Conservation (phyloP, 1,140 invertebrate genomes). For the Zaprionus vittiger region DNA sequence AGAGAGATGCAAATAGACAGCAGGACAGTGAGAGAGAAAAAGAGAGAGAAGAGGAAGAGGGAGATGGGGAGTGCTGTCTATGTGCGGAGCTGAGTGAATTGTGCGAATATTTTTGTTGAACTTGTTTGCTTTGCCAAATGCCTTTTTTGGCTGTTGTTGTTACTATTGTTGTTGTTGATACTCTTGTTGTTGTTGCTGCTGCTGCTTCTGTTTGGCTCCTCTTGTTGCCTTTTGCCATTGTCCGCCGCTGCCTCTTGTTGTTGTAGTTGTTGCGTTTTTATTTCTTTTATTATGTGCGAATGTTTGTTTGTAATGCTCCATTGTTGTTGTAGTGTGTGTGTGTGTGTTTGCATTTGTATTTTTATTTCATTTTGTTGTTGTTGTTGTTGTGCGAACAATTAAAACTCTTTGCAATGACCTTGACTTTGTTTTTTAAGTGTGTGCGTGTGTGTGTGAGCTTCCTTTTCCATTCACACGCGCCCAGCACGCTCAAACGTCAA, state of each 20-base stretch:
- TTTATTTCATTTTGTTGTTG: slow-evolving; percentile 60
- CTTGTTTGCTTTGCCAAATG: slow-evolving; percentile 71
- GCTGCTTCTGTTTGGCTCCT: slow-evolving; percentile 51
- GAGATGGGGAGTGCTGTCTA: slow-evolving; percentile 17
- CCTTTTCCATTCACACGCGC: slow-evolving; percentile 80
- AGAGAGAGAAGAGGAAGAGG: background rate
- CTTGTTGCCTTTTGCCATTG: slow-evolving; percentile 76
- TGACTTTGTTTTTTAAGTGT: slow-evolving; percentile 75
- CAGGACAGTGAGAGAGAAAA: background rate
- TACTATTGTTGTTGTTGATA: slow-evolving; percentile 46
- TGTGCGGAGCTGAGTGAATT: slow-evolving; percentile 36
- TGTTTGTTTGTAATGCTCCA: slow-evolving; percentile 77
- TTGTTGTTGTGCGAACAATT: slow-evolving; percentile 81
- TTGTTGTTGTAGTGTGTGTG: slow-evolving; percentile 59
- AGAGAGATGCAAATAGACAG: slow-evolving; percentile 3
- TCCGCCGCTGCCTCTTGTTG: slow-evolving; percentile 57
- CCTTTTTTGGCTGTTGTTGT: slow-evolving; percentile 47
- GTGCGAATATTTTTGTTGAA: slow-evolving; percentile 61
- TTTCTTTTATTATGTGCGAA: slow-evolving; percentile 80
- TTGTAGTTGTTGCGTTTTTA: slow-evolving; percentile 72
- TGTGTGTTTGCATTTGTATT: slow-evolving; percentile 52
- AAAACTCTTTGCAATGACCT: slow-evolving; percentile 84
- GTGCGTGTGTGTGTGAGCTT: slow-evolving; percentile 53
- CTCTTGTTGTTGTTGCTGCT: slow-evolving; percentile 42
- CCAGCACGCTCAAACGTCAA: slow-evolving; percentile 81